phyloP scores from a whole-genome alignment of 2,888 invertebrate species.

The Papilio demoleus region DNA sequence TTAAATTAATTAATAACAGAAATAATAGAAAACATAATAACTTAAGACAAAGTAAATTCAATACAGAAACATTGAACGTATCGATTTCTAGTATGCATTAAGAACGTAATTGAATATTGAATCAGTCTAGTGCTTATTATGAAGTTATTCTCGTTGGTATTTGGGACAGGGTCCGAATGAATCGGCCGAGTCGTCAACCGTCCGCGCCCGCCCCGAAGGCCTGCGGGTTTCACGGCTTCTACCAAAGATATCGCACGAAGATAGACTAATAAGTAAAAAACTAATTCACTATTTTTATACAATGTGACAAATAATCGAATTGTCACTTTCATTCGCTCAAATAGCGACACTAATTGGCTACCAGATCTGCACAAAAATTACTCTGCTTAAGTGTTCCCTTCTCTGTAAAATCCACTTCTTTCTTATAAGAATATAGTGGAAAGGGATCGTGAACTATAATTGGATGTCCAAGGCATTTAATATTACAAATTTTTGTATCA shows the following conservation, averaged over 20 bases:
- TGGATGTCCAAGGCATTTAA: no score
- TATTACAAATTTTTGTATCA: no score
- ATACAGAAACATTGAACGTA: conserved; percentile 30
- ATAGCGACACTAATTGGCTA: no score
- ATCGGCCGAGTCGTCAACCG: conserved; percentile 64
- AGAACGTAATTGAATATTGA: conserved; percentile 40
- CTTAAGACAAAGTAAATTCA: conserved; percentile 25
- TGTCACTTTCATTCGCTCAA: no score
- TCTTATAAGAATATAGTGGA: no score
- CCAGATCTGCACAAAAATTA: no score
- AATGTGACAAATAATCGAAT: no score
- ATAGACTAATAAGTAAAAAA: conserved; percentile 27
- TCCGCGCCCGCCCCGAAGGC: conserved; percentile 65
- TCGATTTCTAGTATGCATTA: conserved; percentile 32
- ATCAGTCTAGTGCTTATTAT: conserved; percentile 39
- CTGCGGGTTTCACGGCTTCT: conserved; percentile 60
- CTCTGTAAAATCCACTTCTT: no score
- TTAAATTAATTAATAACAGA: not conserved
- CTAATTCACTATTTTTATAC: no score
- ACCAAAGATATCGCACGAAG: conserved; percentile 49
- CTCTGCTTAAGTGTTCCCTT: no score
- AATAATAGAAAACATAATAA: not conserved
- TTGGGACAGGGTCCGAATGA: conserved; percentile 61
- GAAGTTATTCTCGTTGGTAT: conserved; percentile 51
- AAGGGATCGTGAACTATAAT: no score